Base-by-base conservation (phyloP, 2,888 invertebrate genomes). In the Caenorhabditis drosophilae region DNA sequence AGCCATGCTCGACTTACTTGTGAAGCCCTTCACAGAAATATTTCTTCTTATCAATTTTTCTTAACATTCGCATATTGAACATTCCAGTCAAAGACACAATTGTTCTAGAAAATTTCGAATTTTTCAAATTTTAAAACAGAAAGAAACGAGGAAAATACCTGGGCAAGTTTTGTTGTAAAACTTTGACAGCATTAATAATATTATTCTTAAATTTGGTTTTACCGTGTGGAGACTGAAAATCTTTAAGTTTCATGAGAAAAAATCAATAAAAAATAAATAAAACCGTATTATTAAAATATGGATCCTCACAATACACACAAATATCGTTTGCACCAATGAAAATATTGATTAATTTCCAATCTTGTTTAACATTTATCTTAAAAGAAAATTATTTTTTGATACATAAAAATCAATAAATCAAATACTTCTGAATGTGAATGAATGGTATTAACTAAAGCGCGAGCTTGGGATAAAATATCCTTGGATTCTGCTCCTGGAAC, bases 301-400 rank as follows among this genome's bases (percentile, higher is more conserved):
- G 56, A 49, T 70, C 69, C 25, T 69, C 58, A 40, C 78, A 78
- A 36, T 64, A 69, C 1, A 67, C 67, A 41, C 78, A 78, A n/a
- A 77, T 63, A 47, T 79, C 78, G 40, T 79, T 79, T 27, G 66
- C 67, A 12, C 79, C 79, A 41, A 79, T 79, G 67, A 79, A 79
- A 25, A 79, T 69, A 42, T 71, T 77, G 34, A 79, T 56, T 36
- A 79, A 57, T 42, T 79, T 79, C 79, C 79, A 79, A 54, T 77
- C 76, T 25, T 73, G 70, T 38, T 71, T 54, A 7, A 76, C 44
- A 55, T 78, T 62, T 16, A 76, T 59, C 70, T 64, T 20, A 38
- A 62, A 44, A n/a, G n/a, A n/a, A n/a, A n/a, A n/a, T n/a, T n/a
- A n/a, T n/a, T n/a, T n/a, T n/a, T n/a, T n/a, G n/a, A n/a, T n/a